These are phyloP conservation scores for Drosophila phalerata DNA, from an alignment of 2,888 invertebrate species.

Conservation along the genomic window DNA sequence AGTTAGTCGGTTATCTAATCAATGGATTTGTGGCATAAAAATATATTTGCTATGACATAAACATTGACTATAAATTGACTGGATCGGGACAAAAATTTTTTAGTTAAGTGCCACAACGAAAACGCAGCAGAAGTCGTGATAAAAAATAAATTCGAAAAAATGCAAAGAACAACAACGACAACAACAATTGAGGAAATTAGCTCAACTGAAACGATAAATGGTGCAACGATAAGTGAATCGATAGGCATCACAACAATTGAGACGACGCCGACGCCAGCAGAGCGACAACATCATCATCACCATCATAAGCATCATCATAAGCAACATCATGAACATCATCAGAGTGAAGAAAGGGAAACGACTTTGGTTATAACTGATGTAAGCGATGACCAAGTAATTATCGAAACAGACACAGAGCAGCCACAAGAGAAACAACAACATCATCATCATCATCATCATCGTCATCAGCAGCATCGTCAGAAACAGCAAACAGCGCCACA, in stretches of 20 bases:
- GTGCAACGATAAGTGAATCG: constrained; percentile 48
- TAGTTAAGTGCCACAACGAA: constrained; percentile 53
- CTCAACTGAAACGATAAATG: constrained; percentile 45
- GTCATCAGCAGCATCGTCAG: constrained; percentile 39
- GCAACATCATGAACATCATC: constrained; percentile 24
- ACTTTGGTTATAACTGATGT: constrained; percentile 44
- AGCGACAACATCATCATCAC: constrained; percentile 41
- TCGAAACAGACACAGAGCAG: constrained; percentile 27
- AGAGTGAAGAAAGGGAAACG: constrained; percentile 15
- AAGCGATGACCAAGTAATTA: constrained; percentile 32
- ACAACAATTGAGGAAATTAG: constrained; percentile 59
- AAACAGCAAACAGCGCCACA: constrained; percentile 38
- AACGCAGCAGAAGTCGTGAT: constrained; percentile 18
- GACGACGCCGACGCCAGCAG: constrained; percentile 29
- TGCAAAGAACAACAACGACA: constrained; percentile 28
- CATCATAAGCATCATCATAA: constrained; percentile 43
- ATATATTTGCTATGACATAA: constrained; percentile 74
- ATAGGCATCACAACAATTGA: constrained; percentile 35
- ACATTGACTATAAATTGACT: constrained; percentile 65
- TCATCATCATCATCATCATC: constrained; percentile 15
- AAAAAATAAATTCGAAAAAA: constrained; percentile 8
- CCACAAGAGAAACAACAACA: constrained; percentile 12
- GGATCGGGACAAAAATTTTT: constrained; percentile 35
- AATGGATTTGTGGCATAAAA: constrained; percentile 66
- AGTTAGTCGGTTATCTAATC: constrained; percentile 64